A percentile compares a stretch with the other conserved stretches of the same genome.
Evolutionary conservation across 1,140 invertebrate genomes (phyloP).

Genomic region (Macrotrachela quadricornifera): DNA sequence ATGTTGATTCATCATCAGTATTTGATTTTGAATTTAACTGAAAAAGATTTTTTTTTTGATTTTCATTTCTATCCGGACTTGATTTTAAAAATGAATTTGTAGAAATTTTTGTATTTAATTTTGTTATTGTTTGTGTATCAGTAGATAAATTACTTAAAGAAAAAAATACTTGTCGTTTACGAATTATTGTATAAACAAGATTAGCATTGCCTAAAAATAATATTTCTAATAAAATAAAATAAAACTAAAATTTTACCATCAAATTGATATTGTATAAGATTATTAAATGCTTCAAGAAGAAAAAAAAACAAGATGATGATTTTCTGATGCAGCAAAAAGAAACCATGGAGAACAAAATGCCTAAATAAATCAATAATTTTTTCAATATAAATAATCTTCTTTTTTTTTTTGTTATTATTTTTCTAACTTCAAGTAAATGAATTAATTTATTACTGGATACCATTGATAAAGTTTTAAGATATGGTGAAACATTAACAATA

Average conservation of each 20-base stretch:
- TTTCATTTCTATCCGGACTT: slow-evolving; percentile 3
- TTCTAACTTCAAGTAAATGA: slow-evolving; percentile 61
- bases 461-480: slow-evolving; percentile 95
- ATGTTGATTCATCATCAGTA: no score
- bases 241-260: slow-evolving; percentile 39
- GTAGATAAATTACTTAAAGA: slow-evolving; percentile 77
- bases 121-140: slow-evolving; percentile 55
- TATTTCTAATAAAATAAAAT: no score
- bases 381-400: not conserved
- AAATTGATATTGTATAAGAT: slow-evolving; percentile 99
- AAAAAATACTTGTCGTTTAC: slow-evolving; percentile 90
- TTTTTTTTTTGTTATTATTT: not conserved
- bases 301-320: slow-evolving; percentile 97
- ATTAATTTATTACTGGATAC: slow-evolving; percentile 87
- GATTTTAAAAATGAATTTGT: not conserved
- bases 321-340: slow-evolving; percentile 75
- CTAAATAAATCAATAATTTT: slow-evolving; percentile 15
- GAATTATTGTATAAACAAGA: slow-evolving; percentile 92
- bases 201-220: slow-evolving; percentile 61
- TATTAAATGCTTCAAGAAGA: slow-evolving; percentile 94
- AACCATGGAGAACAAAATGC: slow-evolving; percentile 98
- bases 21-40: no score
- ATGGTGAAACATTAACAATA: slow-evolving; percentile 93
- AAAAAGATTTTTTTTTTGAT: slow-evolving; percentile 15
- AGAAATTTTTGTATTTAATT: slow-evolving; percentile 11